Conservation (phyloP, 2,113 vertebrate genomes). For the Columbina picui region DNA sequence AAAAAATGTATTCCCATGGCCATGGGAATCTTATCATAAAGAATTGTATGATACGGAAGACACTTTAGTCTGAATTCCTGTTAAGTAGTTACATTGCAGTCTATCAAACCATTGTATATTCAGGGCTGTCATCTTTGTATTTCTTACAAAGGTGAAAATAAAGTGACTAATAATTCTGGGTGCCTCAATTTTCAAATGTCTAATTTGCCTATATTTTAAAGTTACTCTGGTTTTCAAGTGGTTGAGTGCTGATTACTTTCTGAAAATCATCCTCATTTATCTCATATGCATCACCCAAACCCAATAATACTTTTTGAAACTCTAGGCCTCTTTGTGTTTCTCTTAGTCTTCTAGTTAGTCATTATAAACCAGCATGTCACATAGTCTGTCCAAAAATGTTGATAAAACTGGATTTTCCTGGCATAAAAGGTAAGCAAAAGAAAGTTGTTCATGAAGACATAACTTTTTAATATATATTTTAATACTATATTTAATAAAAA, state of each 20-base stretch:
- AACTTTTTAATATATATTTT: background rate
- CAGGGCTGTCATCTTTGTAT: background rate
- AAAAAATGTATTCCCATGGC: background rate
- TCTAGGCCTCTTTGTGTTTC: background rate
- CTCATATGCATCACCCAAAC: background rate
- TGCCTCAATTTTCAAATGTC: background rate
- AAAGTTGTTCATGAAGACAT: background rate
- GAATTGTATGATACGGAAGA: background rate
- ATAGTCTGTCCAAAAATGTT: background rate
- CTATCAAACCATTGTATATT: background rate
- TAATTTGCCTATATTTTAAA: background rate
- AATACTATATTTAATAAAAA: background rate
- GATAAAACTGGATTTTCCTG: slow-evolving; percentile 15
- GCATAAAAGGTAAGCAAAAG: slow-evolving; percentile 2
- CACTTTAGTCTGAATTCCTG: background rate
- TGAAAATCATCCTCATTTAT: background rate
- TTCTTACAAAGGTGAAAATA: background rate
- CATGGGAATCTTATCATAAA: background rate
- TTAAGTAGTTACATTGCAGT: background rate
- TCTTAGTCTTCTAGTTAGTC: background rate
- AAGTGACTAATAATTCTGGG: background rate
- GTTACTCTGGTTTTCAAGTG: background rate
- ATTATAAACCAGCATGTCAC: background rate
- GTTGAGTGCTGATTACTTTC: background rate
- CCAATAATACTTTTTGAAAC: background rate